phyloP scores from a whole-genome alignment of 2,113 vertebrate genomes.

The Nannobrachium achirus region DNA sequence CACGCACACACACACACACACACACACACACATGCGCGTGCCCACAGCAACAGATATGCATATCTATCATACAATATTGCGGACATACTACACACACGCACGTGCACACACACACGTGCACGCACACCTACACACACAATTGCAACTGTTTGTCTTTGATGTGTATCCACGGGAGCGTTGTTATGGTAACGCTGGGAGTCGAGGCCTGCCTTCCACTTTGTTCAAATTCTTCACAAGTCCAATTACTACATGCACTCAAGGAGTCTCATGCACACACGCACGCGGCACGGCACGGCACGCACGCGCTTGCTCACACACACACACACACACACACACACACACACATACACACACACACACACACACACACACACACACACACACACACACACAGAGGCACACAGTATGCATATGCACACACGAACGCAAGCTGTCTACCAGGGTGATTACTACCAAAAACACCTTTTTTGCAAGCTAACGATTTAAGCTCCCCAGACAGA shows the following conservation, averaged over 20 bases:
- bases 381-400: background rate
- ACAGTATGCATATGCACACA: background rate
- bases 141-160: slow-evolving; percentile 40
- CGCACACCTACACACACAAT: background rate
- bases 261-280: slow-evolving; percentile 2
- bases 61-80: too few relatives aligned
- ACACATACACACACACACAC: slow-evolving; percentile 4
- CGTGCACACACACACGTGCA: background rate
- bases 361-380: background rate
- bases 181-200: slow-evolving; percentile 36
- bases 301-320: background rate
- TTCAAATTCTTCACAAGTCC: slow-evolving; percentile 36
- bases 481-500: slow-evolving; percentile 12
- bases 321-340: background rate
- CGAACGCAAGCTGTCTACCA: background rate
- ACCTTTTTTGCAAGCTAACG: slow-evolving; percentile 1
- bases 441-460: slow-evolving; percentile 20
- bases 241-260: slow-evolving; percentile 30
- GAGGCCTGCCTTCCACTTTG: slow-evolving; percentile 29
- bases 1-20: slow-evolving; percentile 7
- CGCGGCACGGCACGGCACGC: background rate
- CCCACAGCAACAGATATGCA: too few relatives aligned
- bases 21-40: background rate
- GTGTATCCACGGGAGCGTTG: slow-evolving; percentile 45
- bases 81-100: slow-evolving; percentile 15